Evolutionary conservation across 2,797 vertebrate genomes (phyloP), one percentile per base, ranked within the genome.

Genomic region (Philypnodon macrostomus): DNA sequence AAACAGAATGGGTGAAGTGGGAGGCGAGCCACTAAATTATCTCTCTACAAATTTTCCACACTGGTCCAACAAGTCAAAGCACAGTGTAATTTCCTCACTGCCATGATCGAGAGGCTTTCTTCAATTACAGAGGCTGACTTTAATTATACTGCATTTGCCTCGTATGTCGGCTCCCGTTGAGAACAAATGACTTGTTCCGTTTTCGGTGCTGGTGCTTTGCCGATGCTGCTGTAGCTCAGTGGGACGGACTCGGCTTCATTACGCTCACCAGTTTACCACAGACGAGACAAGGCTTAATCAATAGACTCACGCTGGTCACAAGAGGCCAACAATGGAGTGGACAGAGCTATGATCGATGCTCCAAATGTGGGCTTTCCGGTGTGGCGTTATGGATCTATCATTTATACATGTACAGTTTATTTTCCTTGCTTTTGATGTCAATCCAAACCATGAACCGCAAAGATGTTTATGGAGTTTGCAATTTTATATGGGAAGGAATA

Each of bases 121-220:
- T 85, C 79, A 83, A 86, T 88, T 87, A 88, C 60, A 47, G 53
- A 23, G 51, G 44, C 75, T 45, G 62, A 54, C 81, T 85, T 88
- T 88, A 88, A 89, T 89, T 84, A 89, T 58, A 37, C 50, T 8
- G 63, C 83, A 80, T 87, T 75, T 68, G 73, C 76, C 80, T 83
- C 70, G 56, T 68, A 80, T 63, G 70, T 75, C 34, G 41, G 48
- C 70, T 75, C 77, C 76, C 45, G 71, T 67, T 63, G 80, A 65
- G 78, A 79, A 73, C 32, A 54, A 82, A 85, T 70, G 68, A 73
- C 54, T 61, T 57, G 48, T 61, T 52, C 51, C 13, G 1, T 42
- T 74, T 62, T 56, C 47, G 53, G 58, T 58, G 67, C 52, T 51
- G 21, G 54, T 30, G 41, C 27, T 44, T n/a, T 2, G 27, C 27